phyloP scores from a whole-genome alignment of 2,888 invertebrate genomes.

The Spodoptera picta region DNA sequence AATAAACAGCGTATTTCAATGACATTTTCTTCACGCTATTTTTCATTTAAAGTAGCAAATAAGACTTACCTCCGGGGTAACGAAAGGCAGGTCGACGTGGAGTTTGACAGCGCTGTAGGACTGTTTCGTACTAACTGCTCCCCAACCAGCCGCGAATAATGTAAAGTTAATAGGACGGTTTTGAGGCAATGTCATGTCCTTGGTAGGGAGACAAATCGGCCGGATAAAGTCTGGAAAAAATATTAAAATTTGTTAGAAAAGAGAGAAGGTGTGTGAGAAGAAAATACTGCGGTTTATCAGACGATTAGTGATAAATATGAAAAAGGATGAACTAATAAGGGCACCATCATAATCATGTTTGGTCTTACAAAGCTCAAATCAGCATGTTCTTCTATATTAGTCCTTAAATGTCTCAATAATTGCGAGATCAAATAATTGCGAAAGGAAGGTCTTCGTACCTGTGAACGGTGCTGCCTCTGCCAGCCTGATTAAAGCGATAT shows the following conservation, averaged over 20 bases:
- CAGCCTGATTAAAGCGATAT: slow-evolving; percentile 85
- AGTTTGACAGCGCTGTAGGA: slow-evolving; percentile 65
- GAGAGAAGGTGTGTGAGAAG: too few relatives aligned
- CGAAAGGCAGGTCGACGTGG: slow-evolving; percentile 64
- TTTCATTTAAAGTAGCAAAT: too few relatives aligned
- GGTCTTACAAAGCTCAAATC: too few relatives aligned
- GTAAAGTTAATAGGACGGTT: slow-evolving; percentile 29
- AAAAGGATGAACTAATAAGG: too few relatives aligned
- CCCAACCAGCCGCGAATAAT: slow-evolving; percentile 59
- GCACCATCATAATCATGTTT: too few relatives aligned
- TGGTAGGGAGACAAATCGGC: slow-evolving; percentile 48
- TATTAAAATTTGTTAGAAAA: neutral
- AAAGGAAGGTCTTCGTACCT: slow-evolving; percentile 29
- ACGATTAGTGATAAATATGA: too few relatives aligned
- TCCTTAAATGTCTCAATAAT: too few relatives aligned
- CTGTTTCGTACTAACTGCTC: slow-evolving; percentile 59
- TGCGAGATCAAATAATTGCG: too few relatives aligned
- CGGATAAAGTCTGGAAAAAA: slow-evolving; percentile 51
- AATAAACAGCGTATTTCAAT: too few relatives aligned
- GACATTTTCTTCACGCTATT: too few relatives aligned
- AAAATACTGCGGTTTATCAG: too few relatives aligned
- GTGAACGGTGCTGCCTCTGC: slow-evolving; percentile 54
- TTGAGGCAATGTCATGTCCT: slow-evolving; percentile 36
- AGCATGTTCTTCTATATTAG: too few relatives aligned
- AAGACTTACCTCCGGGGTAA: slow-evolving; percentile 19